Evolutionary conservation across 2,113 vertebrate genomes (phyloP).

Genomic region (Nibea albiflora): DNA sequence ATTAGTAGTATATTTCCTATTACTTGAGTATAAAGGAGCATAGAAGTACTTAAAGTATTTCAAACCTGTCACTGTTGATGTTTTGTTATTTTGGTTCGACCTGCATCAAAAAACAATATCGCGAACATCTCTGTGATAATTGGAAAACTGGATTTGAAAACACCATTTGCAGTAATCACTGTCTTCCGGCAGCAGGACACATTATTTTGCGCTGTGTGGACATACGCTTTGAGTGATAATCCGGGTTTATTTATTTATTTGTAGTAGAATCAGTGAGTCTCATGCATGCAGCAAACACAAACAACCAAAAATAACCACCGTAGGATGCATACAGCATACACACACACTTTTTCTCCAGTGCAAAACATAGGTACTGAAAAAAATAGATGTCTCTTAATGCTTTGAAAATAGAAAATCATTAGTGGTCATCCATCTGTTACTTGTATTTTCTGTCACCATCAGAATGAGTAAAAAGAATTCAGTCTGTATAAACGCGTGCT

Average conservation of each 20-base stretch:
- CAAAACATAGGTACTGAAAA: background rate
- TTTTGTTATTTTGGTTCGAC: background rate
- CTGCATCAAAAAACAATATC: background rate
- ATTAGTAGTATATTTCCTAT: background rate
- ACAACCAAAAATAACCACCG: background rate
- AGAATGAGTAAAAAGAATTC: slow-evolving; percentile 18
- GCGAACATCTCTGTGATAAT: background rate
- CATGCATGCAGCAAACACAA: background rate
- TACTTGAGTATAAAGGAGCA: background rate
- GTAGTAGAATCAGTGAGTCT: background rate
- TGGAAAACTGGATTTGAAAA: background rate
- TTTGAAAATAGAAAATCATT: slow-evolving; percentile 5
- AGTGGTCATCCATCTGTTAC: background rate
- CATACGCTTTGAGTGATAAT: background rate
- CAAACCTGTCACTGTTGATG: background rate
- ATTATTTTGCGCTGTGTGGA: background rate
- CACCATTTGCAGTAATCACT: background rate
- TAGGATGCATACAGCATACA: background rate
- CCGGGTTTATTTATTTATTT: background rate
- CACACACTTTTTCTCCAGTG: background rate
- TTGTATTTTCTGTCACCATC: slow-evolving; percentile 8
- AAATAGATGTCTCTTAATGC: background rate
- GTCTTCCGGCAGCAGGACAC: too few species aligned
- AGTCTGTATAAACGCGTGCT: background rate
- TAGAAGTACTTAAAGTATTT: background rate